A percentile compares a stretch with the other conserved stretches of the same genome.
Conservation (phyloP, 92 coral and sea anemone genomes). For the Desmophyllum pertusum region DNA sequence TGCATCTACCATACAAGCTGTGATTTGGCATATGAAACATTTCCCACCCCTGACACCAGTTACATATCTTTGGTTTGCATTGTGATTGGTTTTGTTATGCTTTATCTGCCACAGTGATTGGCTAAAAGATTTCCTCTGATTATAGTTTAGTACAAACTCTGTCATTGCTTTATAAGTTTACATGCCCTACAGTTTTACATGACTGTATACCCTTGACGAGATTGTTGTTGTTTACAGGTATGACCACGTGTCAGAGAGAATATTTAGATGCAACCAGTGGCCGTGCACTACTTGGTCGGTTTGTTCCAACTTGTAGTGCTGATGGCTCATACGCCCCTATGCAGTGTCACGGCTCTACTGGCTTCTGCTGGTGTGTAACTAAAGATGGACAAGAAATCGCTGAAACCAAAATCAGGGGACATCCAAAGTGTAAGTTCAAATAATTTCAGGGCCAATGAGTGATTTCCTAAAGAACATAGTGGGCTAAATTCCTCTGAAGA, state of each 20-base stretch:
- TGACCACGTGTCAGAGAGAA: slow-evolving; percentile 59
- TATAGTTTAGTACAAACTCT: too few relatives aligned
- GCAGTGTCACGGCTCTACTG: slow-evolving; percentile 79
- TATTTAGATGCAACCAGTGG: slow-evolving; percentile 45
- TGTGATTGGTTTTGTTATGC: too few relatives aligned
- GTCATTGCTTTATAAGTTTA: neutral
- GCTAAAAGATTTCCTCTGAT: too few relatives aligned
- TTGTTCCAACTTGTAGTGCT: slow-evolving; percentile 32
- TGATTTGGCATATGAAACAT: too few relatives aligned
- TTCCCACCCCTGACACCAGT: too few relatives aligned
- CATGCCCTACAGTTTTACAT: neutral
- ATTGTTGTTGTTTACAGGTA: slow-evolving; percentile 27
- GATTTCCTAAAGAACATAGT: too few relatives aligned
- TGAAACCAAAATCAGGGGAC: slow-evolving; percentile 41
- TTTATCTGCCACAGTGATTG: too few relatives aligned
- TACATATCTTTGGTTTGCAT: too few relatives aligned
- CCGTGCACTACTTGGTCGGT: slow-evolving; percentile 46
- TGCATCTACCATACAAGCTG: too few relatives aligned
- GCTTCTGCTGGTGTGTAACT: slow-evolving; percentile 86
- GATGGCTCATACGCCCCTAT: slow-evolving; percentile 55
- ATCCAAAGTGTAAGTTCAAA: slow-evolving; percentile 50
- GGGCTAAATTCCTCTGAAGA: too few relatives aligned
- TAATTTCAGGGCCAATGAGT: too few relatives aligned
- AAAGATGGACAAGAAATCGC: slow-evolving; percentile 65
- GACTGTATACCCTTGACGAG: too few relatives aligned